Conservation (phyloP, 2,797 vertebrate species). For the Darevskia nairensis region DNA sequence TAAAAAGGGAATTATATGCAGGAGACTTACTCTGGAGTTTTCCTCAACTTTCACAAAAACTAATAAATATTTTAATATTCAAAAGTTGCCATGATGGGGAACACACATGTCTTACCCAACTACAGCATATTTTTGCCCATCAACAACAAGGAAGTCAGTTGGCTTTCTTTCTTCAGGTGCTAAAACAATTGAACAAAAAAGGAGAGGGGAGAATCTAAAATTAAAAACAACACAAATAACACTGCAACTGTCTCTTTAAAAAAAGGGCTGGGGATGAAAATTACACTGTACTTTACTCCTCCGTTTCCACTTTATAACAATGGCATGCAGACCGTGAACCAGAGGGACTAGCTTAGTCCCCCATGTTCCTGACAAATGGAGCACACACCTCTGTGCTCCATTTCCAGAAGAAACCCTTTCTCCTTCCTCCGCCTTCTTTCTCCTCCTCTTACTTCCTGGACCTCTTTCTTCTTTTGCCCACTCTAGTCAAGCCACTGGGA, state of each 20-base stretch:
- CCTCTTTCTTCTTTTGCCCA: too few relatives aligned
- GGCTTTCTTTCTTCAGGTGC: conserved; percentile 90
- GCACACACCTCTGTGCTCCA: too few relatives aligned
- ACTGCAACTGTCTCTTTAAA: not conserved
- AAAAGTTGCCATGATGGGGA: conserved; percentile 25
- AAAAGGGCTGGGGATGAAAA: not conserved
- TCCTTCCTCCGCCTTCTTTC: too few relatives aligned
- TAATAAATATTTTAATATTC: conserved; percentile 48
- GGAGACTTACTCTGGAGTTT: not conserved
- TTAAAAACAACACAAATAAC: conserved; percentile 31
- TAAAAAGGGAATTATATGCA: too few relatives aligned
- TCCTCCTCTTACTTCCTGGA: too few relatives aligned
- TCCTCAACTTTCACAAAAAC: not conserved
- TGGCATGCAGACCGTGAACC: too few relatives aligned
- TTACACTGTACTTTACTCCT: not conserved
- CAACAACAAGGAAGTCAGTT: conserved; percentile 88
- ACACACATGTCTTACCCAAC: conserved; percentile 87
- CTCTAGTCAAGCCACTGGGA: too few relatives aligned
- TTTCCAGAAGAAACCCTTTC: too few relatives aligned
- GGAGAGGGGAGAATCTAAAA: conserved; percentile 30
- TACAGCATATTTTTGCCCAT: conserved; percentile 93
- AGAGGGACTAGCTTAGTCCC: too few relatives aligned
- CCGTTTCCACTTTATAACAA: too few relatives aligned
- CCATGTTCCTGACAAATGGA: too few relatives aligned
- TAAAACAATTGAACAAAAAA: conserved; percentile 58